A percentile compares a stretch with the other conserved stretches of the same genome.
Evolutionary conservation across 2,888 invertebrate genomes (phyloP).

Genomic region (Cheilosia pagana): DNA sequence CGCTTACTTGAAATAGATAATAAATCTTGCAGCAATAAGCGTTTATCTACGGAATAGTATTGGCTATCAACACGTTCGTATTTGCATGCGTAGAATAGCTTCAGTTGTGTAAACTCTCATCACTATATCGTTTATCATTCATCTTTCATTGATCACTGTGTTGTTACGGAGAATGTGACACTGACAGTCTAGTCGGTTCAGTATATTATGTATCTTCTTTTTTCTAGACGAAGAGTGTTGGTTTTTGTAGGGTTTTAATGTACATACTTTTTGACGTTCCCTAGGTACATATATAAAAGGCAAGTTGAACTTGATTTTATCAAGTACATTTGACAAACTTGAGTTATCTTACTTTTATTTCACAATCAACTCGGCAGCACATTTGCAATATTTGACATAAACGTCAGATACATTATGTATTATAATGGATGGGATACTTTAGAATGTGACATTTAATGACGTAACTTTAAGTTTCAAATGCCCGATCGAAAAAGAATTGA

Average conservation of each 20-base stretch:
- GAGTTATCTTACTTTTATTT: background rate
- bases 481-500: background rate
- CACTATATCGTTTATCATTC: no score
- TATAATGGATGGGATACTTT: background rate
- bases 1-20: background rate
- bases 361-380: background rate
- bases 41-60: background rate
- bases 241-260: no score
- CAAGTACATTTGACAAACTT: background rate
- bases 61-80: no score
- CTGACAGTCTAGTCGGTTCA: no score
- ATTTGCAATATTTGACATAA: background rate
- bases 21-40: background rate
- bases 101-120: no score
- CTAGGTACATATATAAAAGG: no score
- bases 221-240: no score
- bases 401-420: background rate
- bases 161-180: no score
- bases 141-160: no score
- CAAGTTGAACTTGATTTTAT: background rate
- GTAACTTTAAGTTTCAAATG: background rate
- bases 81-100: no score
- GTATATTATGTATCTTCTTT: no score
- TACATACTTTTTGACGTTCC: no score
- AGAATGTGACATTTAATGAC: background rate